Base-by-base conservation (phyloP, 2,797 vertebrate genomes). In the Sparidentex hasta region DNA sequence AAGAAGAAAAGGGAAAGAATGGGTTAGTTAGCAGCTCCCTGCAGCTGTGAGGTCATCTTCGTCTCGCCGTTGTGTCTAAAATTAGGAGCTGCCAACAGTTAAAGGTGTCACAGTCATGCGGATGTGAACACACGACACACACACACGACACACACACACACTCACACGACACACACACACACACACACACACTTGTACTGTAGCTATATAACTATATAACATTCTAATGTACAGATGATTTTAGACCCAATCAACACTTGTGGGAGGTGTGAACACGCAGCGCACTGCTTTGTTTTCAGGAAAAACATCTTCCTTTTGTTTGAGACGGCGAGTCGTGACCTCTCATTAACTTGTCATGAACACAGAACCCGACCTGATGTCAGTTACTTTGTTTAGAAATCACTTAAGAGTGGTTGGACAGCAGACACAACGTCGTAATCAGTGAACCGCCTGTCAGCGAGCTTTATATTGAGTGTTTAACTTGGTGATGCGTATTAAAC, bases 171-270 rank as follows among this genome's bases (percentile, higher is more conserved):
- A 44, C 38, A 20, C 57, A 59, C 57, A 41, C 56, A 55, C 50
- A 51, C 48, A 50, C 52, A 23, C 4, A 56, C 21, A 27, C 52
- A 54, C n/a, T n/a, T n/a, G 1, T 41, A 38, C 7, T 44, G 7
- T 8, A 12, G n/a, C n/a, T n/a, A n/a, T n/a, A n/a, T n/a, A n/a
- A n/a, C n/a, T n/a, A 38, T 38, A 29, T 47, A 18, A 1, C 54
- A 18, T 17, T 47, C 11, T 7, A 0, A 18, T 27, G 38, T 44
- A 11, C 7, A 18, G 18, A 14, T 46, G 25, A 65, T 58, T 59
- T 80, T 2, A 41, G 50, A 63, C 18, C 38, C 46, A 62, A 76
- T 87, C 71, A 75, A 58, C 74, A 81, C 71, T 9, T 66, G 4
- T 21, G 17, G 1, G 9, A 6, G 14, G 62, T 65, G 70, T 71